Evolutionary conservation across 2,113 vertebrate species (phyloP), one percentile per base, ranked within the genome.

Genomic region (Mirounga angustirostris): DNA sequence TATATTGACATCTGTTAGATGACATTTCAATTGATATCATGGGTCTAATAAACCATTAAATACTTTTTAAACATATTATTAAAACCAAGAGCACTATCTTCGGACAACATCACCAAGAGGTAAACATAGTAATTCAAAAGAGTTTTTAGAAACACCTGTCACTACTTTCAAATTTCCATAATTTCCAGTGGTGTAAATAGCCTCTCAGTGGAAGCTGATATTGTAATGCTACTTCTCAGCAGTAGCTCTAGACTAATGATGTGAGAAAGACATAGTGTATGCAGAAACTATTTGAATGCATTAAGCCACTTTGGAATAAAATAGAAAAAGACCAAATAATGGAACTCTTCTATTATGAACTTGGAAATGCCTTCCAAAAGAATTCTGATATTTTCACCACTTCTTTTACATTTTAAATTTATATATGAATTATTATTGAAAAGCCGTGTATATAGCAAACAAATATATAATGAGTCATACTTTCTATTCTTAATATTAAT

Each of bases 221-320:
- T 43, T 26, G 2, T 90, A 95, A 92, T 95, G 73, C 90, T 76
- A 69, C 59, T 74, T 89, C 96, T 97, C 96, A 95, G 94, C 90
- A 90, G 90, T 94, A 58, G 69, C 15, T 95, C n/a, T 92, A 74
- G n/a, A 97, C 90, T 95, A 95, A 93, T 97, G 94, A 92, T 95
- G 56, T 83, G 87, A 89, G 61, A 90, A 97, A 90, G 74, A 95
- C 30, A 91, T 21, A 63, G 56, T 79, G 50, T 69, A 90, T 90
- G 33, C 36, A 80, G 87, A 92, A 94, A 59, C 30, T 22, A 58
- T 89, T 92, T 96, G 65, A 97, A 65, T 92, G 59, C 36, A 95
- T 97, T 97, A 96, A 67, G 74, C 28, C 26, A 92, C 18, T 59
- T 74, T 69, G 21, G 59, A 93, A 61, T 61, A 95, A 97, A 95